phyloP scores from a whole-genome alignment of 2,888 invertebrate genomes.

The Brachypalpus laphriformis region DNA sequence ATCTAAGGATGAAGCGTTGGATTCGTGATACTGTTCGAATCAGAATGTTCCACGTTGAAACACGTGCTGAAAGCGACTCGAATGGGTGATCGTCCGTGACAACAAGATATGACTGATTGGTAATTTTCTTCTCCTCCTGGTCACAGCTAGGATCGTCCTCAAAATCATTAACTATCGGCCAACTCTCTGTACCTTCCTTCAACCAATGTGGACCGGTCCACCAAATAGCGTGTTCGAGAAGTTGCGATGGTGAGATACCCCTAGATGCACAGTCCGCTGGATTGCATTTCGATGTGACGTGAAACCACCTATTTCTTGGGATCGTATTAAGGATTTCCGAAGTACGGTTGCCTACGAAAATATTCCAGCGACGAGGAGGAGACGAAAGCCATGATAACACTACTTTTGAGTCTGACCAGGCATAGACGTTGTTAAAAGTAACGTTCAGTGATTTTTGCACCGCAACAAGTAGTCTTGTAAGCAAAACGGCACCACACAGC shows the following conservation, averaged over 20 bases:
- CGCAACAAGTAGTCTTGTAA: neutral
- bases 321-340: conserved; percentile 46
- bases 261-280: conserved; percentile 72
- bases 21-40: conserved; percentile 13
- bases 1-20: neutral
- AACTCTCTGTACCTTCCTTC: too few relatives aligned
- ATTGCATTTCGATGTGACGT: conserved; percentile 57
- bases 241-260: conserved; percentile 46
- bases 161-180: neutral
- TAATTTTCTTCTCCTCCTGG: neutral
- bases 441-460: neutral
- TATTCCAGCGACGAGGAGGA: conserved; percentile 31
- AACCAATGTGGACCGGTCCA: conserved; percentile 69
- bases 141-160: neutral
- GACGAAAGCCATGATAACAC: conserved; percentile 76
- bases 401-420: conserved; percentile 77
- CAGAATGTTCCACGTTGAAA: conserved; percentile 4
- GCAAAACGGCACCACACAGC: neutral
- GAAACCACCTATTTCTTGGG: conserved; percentile 56
- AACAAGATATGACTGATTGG: too few relatives aligned
- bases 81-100: neutral
- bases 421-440: neutral
- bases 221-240: conserved; percentile 52
- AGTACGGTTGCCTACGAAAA: conserved; percentile 58
- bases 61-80: conserved; percentile 3